Percentiles rank a stretch among this genome's conserved stretches.
phyloP scores from a whole-genome alignment of 2,888 invertebrate genomes.

The Trichacis sp. region DNA sequence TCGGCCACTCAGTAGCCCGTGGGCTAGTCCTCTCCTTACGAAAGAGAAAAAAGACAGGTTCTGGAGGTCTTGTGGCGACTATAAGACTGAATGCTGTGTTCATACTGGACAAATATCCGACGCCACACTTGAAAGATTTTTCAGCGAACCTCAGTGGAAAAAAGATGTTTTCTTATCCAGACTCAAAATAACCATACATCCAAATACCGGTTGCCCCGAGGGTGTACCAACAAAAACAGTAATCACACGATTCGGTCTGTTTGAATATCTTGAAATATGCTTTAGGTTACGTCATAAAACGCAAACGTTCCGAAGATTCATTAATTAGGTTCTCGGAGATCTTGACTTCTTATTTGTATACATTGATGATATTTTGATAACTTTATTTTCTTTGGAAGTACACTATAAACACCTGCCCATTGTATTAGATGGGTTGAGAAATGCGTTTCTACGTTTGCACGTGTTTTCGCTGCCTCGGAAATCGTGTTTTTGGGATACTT shows the following conservation, averaged over 20 bases:
- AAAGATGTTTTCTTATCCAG: background rate
- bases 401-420: slow-evolving; percentile 31
- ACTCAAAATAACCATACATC: slow-evolving; percentile 3
- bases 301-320: slow-evolving; percentile 56
- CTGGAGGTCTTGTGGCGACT: slow-evolving; percentile 52
- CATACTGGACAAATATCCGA: slow-evolving; percentile 52
- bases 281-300: slow-evolving; percentile 56
- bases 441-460: too few species aligned
- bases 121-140: slow-evolving; percentile 44
- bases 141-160: slow-evolving; percentile 29
- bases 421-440: slow-evolving; percentile 28
- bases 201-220: slow-evolving; percentile 43
- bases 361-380: slow-evolving; percentile 54
- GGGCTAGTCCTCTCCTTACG: slow-evolving; percentile 62
- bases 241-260: slow-evolving; percentile 52
- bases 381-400: slow-evolving; percentile 32
- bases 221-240: slow-evolving; percentile 52
- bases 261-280: slow-evolving; percentile 53
- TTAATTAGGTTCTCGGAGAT: slow-evolving; percentile 42
- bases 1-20: slow-evolving; percentile 62
- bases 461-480: too few species aligned
- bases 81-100: slow-evolving; percentile 48
- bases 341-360: slow-evolving; percentile 47
- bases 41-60: slow-evolving; percentile 47
- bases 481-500: too few species aligned